Base-by-base conservation (phyloP, 2,888 invertebrate genomes). In the Opisthograptis luteolata region DNA sequence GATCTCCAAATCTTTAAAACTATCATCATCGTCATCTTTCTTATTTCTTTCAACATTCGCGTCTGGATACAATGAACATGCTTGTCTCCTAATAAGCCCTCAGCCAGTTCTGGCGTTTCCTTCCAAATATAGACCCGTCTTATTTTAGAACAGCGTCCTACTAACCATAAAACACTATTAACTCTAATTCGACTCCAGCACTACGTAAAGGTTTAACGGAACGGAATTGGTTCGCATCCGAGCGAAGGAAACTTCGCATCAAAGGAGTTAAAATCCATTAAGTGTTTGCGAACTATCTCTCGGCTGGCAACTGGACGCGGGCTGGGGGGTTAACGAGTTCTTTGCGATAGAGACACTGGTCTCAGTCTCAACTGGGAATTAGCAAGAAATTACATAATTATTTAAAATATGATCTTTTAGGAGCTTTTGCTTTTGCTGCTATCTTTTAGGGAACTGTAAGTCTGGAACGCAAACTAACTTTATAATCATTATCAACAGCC, bases 231-330 rank as follows among this genome's bases (percentile, higher is more conserved):
- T 51, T 48, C 53, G 22, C 35, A 39, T 53, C 48, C 34, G 46
- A 49, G 37, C 53, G 48, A 47, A 50, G 40, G 31, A 36, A 31
- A 45, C 46, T 45, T 35, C 2, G 34, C 28, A 28, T 58, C 60
- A 58, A 60, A 60, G 51, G 54, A 61, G 58, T 61, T 61, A 58
- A 60, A 61, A 54, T 52, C 54, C 49, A 60, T 58, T 60, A 60
- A 58, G 49, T 49, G 54, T 54, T 53, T 61, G 41, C 40, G 54
- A 58, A 58, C 55, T 61, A 56, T 56, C 51, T 42, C 13, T 12
- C 17, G 27, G 15, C 32, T 27, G 39, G 30, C 32, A 19, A 28
- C 45, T 37, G 45, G 45, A 19, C 36, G n/a, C 31, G 12, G 30
- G 14, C 45, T 28, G 34, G 17, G 22, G 39, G 44, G 44, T 50